These are phyloP conservation scores for Iphiclides podalirius DNA, from an alignment of 2,888 invertebrate species.

Conservation along the genomic window DNA sequence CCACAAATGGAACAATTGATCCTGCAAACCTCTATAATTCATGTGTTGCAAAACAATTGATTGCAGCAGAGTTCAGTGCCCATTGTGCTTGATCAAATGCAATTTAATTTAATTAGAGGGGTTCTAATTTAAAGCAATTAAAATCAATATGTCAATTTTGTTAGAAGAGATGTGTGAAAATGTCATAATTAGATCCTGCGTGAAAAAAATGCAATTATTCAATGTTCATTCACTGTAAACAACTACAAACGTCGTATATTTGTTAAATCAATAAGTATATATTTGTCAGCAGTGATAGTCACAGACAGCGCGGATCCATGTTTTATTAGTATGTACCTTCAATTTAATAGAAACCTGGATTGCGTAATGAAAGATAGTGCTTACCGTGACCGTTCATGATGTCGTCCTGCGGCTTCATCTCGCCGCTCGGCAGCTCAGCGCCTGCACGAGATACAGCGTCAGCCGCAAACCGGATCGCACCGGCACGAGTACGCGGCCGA, in stretches of 20 bases:
- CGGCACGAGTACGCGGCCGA: slow-evolving; percentile 6
- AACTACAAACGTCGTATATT: background rate
- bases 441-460: slow-evolving; percentile 1
- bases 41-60: background rate
- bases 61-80: background rate
- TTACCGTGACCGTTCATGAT: slow-evolving; percentile 61
- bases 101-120: too few species aligned
- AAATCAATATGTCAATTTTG: too few species aligned
- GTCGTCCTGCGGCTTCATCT: slow-evolving; percentile 57
- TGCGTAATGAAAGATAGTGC: slow-evolving; percentile 23
- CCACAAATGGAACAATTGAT: background rate
- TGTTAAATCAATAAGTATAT: background rate
- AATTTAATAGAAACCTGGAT: background rate
- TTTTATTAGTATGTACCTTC: background rate
- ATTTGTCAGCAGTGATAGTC: background rate
- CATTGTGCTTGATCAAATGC: background rate
- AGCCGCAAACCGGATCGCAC: slow-evolving; percentile 13
- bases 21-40: background rate
- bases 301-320: background rate
- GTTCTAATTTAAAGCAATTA: too few species aligned
- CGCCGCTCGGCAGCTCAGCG: slow-evolving; percentile 21
- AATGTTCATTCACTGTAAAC: background rate
- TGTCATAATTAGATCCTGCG: too few species aligned
- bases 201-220: too few species aligned
- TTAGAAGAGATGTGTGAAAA: too few species aligned